A percentile compares a stretch with the other conserved stretches of the same genome.
Conservation (phyloP, 1,140 invertebrate species). For the Apocrypta bakeri region DNA sequence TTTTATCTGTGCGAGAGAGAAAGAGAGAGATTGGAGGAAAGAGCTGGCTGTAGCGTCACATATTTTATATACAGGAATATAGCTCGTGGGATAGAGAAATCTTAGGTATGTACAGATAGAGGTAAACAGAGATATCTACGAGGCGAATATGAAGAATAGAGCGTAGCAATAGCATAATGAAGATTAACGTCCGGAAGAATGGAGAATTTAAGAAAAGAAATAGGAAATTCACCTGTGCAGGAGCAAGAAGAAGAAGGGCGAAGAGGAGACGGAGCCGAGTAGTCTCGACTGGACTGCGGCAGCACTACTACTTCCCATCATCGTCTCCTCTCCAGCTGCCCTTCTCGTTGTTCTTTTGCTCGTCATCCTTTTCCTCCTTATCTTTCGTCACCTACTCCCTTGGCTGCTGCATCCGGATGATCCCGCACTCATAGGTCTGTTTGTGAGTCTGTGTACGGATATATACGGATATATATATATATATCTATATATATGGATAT, state of each 20-base stretch:
- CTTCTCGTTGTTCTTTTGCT: not conserved
- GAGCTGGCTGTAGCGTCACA: not conserved
- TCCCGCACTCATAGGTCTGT: not conserved
- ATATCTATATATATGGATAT: too few species aligned
- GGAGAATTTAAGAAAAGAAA: too few species aligned
- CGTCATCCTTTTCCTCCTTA: not conserved
- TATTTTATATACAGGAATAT: conserved; percentile 26
- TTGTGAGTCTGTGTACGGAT: too few species aligned
- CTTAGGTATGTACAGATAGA: too few species aligned
- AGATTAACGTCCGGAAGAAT: too few species aligned
- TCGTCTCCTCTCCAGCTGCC: not conserved
- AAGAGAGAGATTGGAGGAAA: not conserved
- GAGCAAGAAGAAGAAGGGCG: not conserved
- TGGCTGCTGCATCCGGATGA: not conserved
- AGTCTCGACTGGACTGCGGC: not conserved
- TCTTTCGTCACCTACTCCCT: not conserved
- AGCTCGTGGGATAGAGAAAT: not conserved
- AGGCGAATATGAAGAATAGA: too few species aligned
- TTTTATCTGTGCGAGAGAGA: conserved; percentile 33
- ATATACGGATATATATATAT: too few species aligned
- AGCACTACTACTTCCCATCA: not conserved
- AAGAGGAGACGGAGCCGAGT: not conserved
- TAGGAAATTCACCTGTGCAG: not conserved
- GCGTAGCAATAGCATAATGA: too few species aligned
- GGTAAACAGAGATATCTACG: not conserved